Evolutionary conservation across 1,140 invertebrate genomes (phyloP).

Genomic region (Chymomyza costata): DNA sequence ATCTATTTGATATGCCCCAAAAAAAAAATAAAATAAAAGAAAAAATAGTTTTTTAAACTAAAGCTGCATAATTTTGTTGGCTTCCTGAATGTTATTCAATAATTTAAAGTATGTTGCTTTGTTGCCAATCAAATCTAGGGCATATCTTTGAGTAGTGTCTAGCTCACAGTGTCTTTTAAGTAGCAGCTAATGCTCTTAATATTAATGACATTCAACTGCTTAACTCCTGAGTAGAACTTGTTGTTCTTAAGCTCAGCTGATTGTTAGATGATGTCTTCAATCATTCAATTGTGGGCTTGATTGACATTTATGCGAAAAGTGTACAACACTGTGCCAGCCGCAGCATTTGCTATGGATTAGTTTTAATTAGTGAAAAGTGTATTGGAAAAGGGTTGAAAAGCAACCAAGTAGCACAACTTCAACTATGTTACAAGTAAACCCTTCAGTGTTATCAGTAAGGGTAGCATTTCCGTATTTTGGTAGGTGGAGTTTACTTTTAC

Average conservation of each 20-base stretch:
- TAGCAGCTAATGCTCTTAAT: too few relatives aligned
- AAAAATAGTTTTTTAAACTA: neutral
- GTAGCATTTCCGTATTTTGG: conserved; percentile 42
- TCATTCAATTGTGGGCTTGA: conserved; percentile 64
- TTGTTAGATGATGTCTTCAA: conserved; percentile 62
- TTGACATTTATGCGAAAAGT: conserved; percentile 73
- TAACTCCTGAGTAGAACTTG: too few relatives aligned
- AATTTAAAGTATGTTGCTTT: too few relatives aligned
- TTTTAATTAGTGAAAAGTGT: conserved; percentile 53
- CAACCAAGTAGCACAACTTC: conserved; percentile 1
- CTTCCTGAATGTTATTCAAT: conserved; percentile 7
- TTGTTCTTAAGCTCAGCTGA: too few relatives aligned
- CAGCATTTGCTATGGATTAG: conserved; percentile 47
- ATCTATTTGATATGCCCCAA: conserved; percentile 51
- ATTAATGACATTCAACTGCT: too few relatives aligned
- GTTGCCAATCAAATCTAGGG: too few relatives aligned
- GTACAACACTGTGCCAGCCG: conserved; percentile 33
- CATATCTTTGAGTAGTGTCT: too few relatives aligned
- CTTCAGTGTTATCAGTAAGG: too few relatives aligned
- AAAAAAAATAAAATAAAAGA: conserved; percentile 18
- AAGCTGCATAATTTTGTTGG: conserved; percentile 16
- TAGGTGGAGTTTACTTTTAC: conserved; percentile 42
- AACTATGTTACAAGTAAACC: neutral
- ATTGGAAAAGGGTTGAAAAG: conserved; percentile 51
- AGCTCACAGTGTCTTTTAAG: too few relatives aligned